Evolutionary conservation across 1,140 invertebrate species (phyloP).

Genomic region (Euura lappo): DNA sequence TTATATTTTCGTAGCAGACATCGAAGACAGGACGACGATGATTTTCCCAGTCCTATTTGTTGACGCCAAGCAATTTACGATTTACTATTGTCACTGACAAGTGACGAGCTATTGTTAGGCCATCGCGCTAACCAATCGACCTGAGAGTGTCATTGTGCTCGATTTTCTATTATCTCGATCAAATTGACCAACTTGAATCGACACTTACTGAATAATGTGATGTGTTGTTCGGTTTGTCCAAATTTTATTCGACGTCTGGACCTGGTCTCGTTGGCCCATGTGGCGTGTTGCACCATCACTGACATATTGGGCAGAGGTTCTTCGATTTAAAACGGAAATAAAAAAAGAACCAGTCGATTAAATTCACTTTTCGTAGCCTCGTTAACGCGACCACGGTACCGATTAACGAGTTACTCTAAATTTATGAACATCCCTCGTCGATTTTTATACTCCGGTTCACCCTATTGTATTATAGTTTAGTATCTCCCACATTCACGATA

Average conservation of each 20-base stretch:
- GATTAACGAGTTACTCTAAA: constrained; percentile 1
- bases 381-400: background rate
- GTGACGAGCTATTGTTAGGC: background rate
- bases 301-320: background rate
- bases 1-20: constrained; percentile 27
- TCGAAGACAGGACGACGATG: background rate
- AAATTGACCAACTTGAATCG: background rate
- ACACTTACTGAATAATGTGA: background rate
- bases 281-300: background rate
- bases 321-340: background rate
- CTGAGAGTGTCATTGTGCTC: background rate
- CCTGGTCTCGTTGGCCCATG: background rate
- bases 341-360: background rate
- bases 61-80: background rate
- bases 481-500: no score
- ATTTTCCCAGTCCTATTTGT: background rate
- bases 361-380: background rate
- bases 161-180: background rate
- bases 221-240: background rate
- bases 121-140: background rate
- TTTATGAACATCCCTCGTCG: background rate
- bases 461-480: no score
- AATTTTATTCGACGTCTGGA: no score
- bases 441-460: background rate
- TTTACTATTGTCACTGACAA: background rate